phyloP scores from a whole-genome alignment of 2,888 invertebrate species.

The Campoplex nolae region DNA sequence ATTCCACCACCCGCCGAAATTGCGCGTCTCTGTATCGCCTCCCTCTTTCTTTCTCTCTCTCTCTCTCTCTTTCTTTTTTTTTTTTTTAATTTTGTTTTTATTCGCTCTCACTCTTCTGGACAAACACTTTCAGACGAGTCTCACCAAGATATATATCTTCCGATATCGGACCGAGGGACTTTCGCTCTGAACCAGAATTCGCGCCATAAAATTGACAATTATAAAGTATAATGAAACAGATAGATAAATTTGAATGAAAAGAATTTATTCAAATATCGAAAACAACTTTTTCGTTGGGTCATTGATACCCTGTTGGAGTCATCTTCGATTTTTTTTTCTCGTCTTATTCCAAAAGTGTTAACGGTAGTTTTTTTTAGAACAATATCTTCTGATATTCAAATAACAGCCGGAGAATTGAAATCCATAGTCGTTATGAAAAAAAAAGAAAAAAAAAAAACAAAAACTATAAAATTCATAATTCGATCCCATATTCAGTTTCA shows the following conservation, averaged over 20 bases:
- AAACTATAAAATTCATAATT: background rate
- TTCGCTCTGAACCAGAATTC: constrained; percentile 28
- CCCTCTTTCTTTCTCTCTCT: constrained; percentile 18
- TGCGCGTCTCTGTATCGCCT: constrained; percentile 29
- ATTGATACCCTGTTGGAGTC: background rate
- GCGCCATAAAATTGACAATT: constrained; percentile 9
- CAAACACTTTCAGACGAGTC: constrained; percentile 19
- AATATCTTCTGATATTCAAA: background rate
- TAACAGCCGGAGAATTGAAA: background rate
- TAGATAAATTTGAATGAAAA: constrained; percentile 11
- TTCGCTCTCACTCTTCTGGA: constrained; percentile 2
- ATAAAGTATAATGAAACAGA: constrained; percentile 18
- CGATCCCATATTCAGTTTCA: background rate
- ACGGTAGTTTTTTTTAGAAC: background rate
- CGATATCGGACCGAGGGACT: constrained; percentile 27
- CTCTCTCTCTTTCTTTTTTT: too few species aligned
- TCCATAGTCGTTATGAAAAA: background rate
- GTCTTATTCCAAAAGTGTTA: background rate
- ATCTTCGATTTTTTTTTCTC: background rate
- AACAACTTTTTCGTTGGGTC: constrained; percentile 13
- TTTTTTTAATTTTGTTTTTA: too few species aligned
- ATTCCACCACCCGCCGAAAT: constrained; percentile 68
- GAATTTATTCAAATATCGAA: constrained; percentile 14
- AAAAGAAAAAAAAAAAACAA: too few species aligned
- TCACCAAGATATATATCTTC: constrained; percentile 36